Percentiles rank a stretch among this genome's conserved stretches.
These are phyloP conservation scores for Thunnus albacares DNA, from an alignment of 2,797 vertebrate genomes.

Conservation along the genomic window DNA sequence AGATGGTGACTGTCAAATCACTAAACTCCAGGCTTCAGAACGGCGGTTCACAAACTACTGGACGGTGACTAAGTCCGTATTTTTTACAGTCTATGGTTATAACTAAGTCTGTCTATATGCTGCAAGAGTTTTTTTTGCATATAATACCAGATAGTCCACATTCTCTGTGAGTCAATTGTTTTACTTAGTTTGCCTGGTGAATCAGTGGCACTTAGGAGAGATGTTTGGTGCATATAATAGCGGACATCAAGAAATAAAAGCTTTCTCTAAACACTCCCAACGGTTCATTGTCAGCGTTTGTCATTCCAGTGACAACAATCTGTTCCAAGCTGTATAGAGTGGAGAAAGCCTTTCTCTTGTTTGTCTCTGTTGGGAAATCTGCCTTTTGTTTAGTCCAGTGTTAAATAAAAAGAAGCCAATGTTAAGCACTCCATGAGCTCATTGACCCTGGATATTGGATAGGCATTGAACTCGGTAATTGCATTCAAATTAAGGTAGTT, in stretches of 20 bases:
- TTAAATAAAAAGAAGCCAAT: constrained; percentile 9
- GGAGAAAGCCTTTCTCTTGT: too few relatives aligned
- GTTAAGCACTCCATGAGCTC: constrained; percentile 13
- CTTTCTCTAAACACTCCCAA: neutral
- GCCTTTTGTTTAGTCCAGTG: neutral
- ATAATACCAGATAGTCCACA: neutral
- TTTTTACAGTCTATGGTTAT: too few relatives aligned
- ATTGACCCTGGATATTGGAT: constrained; percentile 14
- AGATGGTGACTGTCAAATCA: too few relatives aligned
- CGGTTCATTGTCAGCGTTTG: constrained; percentile 7
- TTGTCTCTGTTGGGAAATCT: too few relatives aligned
- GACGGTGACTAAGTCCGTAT: too few relatives aligned
- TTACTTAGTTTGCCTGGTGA: neutral
- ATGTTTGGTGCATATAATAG: neutral
- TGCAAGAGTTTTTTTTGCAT: constrained; percentile 2
- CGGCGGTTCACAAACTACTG: too few relatives aligned
- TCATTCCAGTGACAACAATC: constrained; percentile 5
- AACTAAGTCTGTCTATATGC: too few relatives aligned
- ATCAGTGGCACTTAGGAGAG: constrained; percentile 21
- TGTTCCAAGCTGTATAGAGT: neutral
- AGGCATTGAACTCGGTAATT: neutral
- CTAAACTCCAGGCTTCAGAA: too few relatives aligned
- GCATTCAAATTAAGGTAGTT: neutral
- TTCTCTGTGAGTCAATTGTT: neutral
- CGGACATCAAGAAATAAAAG: neutral